phyloP scores from a whole-genome alignment of 2,113 vertebrate species.

The Pitta sordida region DNA sequence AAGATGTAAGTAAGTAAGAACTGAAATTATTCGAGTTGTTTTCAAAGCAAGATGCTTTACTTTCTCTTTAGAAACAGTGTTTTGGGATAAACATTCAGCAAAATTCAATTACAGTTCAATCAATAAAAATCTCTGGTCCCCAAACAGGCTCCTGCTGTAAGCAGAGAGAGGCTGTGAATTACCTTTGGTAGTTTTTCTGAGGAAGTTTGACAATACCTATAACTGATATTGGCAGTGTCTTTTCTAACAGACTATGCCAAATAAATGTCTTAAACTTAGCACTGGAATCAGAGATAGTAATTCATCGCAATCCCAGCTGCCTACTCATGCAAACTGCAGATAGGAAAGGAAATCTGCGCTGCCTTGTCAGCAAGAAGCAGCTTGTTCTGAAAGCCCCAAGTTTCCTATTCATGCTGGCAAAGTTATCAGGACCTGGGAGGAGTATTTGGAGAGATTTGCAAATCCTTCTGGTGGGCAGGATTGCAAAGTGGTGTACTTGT shows the following conservation, averaged over 20 bases:
- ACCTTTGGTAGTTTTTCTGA: neutral
- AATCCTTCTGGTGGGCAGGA: conserved; percentile 40
- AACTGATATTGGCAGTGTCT: neutral
- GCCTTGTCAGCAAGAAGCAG: neutral
- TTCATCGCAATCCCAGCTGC: conserved; percentile 53
- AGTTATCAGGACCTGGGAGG: neutral
- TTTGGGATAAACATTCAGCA: neutral
- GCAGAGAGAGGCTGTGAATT: neutral
- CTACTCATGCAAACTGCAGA: conserved; percentile 44
- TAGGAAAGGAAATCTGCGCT: conserved; percentile 20
- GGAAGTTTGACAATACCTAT: neutral
- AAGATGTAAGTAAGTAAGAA: neutral
- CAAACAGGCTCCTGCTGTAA: neutral
- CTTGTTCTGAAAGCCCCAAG: conserved; percentile 6
- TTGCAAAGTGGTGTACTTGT: neutral
- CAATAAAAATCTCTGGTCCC: neutral
- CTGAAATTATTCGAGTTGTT: neutral
- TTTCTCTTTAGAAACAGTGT: neutral
- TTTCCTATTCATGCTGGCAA: neutral
- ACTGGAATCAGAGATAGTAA: conserved; percentile 33
- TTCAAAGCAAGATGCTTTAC: neutral
- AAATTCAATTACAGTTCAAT: conserved; percentile 13
- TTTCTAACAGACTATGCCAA: neutral
- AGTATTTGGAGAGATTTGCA: conserved; percentile 28
- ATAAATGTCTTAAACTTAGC: conserved; percentile 8